A percentile compares a stretch with the other conserved stretches of the same genome.
Evolutionary conservation across 2,113 vertebrate genomes (phyloP).

Genomic region (Cryptomyrus ogoouensis): DNA sequence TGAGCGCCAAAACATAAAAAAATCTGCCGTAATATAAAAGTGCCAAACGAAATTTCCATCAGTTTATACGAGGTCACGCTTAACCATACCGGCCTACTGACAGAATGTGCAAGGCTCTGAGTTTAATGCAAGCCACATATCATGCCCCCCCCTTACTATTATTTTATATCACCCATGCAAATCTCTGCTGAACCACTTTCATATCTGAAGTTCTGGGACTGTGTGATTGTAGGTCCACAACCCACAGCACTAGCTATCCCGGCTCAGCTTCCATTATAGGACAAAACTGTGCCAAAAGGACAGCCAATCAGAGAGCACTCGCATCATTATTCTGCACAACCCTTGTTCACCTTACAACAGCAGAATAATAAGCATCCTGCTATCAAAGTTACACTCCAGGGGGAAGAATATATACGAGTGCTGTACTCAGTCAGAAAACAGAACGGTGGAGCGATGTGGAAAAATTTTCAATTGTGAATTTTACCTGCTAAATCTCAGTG

Average conservation of each 20-base stretch:
- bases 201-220: not conserved
- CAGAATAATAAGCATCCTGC: not conserved
- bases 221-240: not conserved
- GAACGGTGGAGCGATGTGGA: not conserved
- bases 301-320: conserved; percentile 18
- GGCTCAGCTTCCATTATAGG: not conserved
- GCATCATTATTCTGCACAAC: conserved; percentile 31
- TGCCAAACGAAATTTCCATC: not conserved
- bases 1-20: not conserved
- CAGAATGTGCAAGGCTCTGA: not conserved
- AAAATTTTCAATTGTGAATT: not conserved
- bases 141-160: not conserved
- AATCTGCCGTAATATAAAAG: not conserved
- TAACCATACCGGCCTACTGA: not conserved
- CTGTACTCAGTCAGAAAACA: not conserved
- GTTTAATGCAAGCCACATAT: not conserved
- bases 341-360: not conserved
- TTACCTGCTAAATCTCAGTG: conserved; percentile 2
- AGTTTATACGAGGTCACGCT: not conserved
- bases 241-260: not conserved
- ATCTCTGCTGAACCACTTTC: not conserved
- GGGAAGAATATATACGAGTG: not conserved
- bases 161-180: not conserved
- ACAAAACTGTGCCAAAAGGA: not conserved
- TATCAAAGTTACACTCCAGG: not conserved